phyloP scores from a whole-genome alignment of 2,113 vertebrate genomes.

The Seriola dumerili region DNA sequence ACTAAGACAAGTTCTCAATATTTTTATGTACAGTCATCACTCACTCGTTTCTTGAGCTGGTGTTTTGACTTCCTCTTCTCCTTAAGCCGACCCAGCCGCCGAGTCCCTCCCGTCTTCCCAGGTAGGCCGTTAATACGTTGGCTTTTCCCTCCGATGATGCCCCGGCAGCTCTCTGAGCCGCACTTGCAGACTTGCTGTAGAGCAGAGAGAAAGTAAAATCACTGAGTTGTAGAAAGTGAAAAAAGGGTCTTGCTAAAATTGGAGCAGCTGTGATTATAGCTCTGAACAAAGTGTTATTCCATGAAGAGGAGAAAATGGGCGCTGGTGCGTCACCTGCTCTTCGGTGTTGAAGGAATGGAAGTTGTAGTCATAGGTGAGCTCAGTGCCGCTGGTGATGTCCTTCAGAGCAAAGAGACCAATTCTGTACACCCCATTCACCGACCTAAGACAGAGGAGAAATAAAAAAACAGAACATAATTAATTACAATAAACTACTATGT shows the following conservation, averaged over 20 bases:
- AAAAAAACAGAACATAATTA: neutral
- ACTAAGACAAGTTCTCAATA: neutral
- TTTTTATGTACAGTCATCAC: slow-evolving; percentile 31
- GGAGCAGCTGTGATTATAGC: neutral
- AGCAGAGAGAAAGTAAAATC: neutral
- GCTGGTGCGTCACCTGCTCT: slow-evolving; percentile 89
- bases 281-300: neutral
- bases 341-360: slow-evolving; percentile 99
- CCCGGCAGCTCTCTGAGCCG: slow-evolving; percentile 95
- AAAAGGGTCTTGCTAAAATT: neutral
- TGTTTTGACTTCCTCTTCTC: slow-evolving; percentile 99
- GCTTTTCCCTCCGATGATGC: slow-evolving; percentile 98
- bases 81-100: slow-evolving; percentile 91
- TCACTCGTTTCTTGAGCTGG: slow-evolving; percentile 96
- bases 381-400: slow-evolving; percentile 93
- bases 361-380: slow-evolving; percentile 99
- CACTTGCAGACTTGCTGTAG: slow-evolving; percentile 95
- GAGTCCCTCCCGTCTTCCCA: slow-evolving; percentile 86
- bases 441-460: slow-evolving; percentile 83
- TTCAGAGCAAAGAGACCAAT: slow-evolving; percentile 97
- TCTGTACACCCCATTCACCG: slow-evolving; percentile 96
- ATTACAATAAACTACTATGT: neutral
- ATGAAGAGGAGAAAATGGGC: neutral
- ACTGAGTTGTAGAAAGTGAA: neutral
- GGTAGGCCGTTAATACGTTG: slow-evolving; percentile 94